Evolutionary conservation across 2,888 invertebrate genomes (phyloP).

Genomic region (Leptinotarsa rubiginosa): DNA sequence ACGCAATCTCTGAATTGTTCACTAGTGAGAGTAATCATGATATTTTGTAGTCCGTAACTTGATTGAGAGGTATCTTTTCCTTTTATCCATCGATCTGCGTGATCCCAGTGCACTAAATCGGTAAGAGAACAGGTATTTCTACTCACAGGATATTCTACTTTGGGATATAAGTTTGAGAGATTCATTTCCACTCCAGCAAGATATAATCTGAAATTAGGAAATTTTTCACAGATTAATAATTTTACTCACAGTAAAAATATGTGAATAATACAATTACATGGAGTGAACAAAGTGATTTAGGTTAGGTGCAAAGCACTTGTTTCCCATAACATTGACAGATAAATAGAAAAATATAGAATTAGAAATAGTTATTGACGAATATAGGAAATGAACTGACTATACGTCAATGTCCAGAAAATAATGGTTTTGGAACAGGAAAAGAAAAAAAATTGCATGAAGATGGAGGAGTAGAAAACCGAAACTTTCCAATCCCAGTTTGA

Average conservation of each 20-base stretch:
- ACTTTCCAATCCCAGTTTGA: no score
- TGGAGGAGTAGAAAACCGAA: no score
- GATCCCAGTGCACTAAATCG: slow-evolving; percentile 89
- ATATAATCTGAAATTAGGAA: slow-evolving; percentile 74
- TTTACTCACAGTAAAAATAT: no score
- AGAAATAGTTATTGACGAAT: no score
- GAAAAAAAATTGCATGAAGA: no score
- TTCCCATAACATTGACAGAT: no score
- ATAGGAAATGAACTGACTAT: no score
- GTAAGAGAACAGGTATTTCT: slow-evolving; percentile 87
- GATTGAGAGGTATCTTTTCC: slow-evolving; percentile 60
- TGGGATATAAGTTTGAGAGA: slow-evolving; percentile 81
- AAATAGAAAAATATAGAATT: no score
- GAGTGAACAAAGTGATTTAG: background rate
- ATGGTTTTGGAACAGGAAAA: no score
- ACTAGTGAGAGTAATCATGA: slow-evolving; percentile 68
- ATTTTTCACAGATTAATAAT: no score
- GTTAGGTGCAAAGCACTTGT: background rate
- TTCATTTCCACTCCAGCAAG: slow-evolving; percentile 83
- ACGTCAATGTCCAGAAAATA: no score
- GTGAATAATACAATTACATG: background rate
- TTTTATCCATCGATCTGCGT: slow-evolving; percentile 80
- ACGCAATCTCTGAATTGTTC: slow-evolving; percentile 61
- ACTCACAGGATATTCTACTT: slow-evolving; percentile 85
- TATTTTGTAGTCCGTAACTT: slow-evolving; percentile 59